Conservation (phyloP, 2,888 invertebrate genomes). For the Sphecodes monilicornis region DNA sequence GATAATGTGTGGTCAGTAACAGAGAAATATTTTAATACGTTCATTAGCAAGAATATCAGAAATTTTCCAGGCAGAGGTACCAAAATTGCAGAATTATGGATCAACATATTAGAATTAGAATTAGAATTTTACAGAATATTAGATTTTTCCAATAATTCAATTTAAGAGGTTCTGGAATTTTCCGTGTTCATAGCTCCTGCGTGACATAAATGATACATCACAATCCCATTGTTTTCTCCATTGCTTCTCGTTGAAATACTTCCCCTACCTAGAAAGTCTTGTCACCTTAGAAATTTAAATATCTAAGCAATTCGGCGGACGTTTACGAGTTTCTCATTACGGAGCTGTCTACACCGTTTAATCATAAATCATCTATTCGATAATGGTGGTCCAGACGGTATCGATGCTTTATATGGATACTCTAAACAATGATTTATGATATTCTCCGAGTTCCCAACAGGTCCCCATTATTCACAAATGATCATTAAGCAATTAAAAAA, state of each 20-base stretch:
- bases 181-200: background rate
- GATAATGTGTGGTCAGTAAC: background rate
- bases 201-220: background rate
- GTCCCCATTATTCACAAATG: background rate
- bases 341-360: background rate
- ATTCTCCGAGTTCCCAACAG: no score
- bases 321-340: slow-evolving; percentile 1
- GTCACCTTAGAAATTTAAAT: background rate
- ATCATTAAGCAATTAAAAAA: background rate
- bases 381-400: background rate
- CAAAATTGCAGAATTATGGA: no score
- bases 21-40: background rate
- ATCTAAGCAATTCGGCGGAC: background rate
- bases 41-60: background rate
- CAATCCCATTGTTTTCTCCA: background rate
- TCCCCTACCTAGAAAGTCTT: background rate
- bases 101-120: background rate
- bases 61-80: background rate
- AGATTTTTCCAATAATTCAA: background rate
- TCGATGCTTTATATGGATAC: background rate
- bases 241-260: background rate
- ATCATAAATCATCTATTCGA: background rate
- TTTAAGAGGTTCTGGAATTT: background rate
- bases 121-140: background rate
- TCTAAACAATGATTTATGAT: background rate